phyloP scores from a whole-genome alignment of 2,888 invertebrate species.

The Nymphalis urticae region DNA sequence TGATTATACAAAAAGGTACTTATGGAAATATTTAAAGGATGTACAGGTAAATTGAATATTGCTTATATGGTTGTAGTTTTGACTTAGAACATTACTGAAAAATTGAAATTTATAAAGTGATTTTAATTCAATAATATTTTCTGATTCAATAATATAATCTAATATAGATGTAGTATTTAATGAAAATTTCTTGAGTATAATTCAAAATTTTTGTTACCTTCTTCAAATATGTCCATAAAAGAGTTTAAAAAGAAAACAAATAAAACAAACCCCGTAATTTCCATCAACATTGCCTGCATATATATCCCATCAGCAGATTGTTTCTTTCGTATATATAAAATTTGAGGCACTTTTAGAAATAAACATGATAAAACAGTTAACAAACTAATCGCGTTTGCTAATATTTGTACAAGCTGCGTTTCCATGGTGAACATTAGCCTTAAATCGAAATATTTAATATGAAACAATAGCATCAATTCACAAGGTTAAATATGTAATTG shows the following conservation, averaged over 20 bases:
- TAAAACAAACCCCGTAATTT: conserved; percentile 62
- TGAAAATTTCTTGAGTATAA: too few relatives aligned
- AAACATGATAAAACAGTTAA: conserved; percentile 90
- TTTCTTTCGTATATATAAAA: conserved; percentile 83
- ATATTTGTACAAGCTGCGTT: conserved; percentile 40
- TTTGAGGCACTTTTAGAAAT: conserved; percentile 91
- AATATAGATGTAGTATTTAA: too few relatives aligned
- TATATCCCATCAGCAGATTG: conserved; percentile 87
- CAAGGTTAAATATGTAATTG: conserved; percentile 22
- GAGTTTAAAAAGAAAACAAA: neutral
- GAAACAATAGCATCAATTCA: neutral
- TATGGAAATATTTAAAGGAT: too few relatives aligned
- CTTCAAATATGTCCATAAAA: too few relatives aligned
- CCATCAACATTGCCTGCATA: conserved; percentile 84
- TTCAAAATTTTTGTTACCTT: too few relatives aligned
- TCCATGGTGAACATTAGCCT: conserved; percentile 47
- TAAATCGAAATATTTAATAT: conserved; percentile 11
- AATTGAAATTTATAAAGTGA: too few relatives aligned
- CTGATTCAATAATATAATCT: too few relatives aligned
- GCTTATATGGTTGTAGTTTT: too few relatives aligned
- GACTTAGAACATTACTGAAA: too few relatives aligned
- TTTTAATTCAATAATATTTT: too few relatives aligned
- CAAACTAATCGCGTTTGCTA: conserved; percentile 80
- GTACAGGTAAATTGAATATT: too few relatives aligned
- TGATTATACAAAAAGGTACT: too few relatives aligned